Conservation (phyloP, 2,888 invertebrate genomes). For the Orthonychiurus folsomi region DNA sequence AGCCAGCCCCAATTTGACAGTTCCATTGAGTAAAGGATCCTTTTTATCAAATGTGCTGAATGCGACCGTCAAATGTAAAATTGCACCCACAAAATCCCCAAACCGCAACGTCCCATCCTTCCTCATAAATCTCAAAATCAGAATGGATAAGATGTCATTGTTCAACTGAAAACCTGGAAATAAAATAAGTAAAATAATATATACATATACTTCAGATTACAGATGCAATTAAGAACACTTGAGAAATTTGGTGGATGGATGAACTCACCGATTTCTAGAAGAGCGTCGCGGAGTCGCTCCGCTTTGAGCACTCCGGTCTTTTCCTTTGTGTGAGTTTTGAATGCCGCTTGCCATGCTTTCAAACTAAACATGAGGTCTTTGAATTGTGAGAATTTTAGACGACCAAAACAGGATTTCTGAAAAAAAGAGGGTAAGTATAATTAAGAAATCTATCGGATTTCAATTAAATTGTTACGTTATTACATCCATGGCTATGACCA, state of each 20-base stretch:
- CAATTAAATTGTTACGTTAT: constrained; percentile 44
- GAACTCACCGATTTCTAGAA: constrained; percentile 75
- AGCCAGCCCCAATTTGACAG: constrained; percentile 67
- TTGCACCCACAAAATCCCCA: constrained; percentile 83
- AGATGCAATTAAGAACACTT: not conserved
- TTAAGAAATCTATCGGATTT: constrained; percentile 12
- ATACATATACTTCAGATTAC: constrained; percentile 1
- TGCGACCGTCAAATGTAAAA: constrained; percentile 76
- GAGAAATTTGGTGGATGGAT: constrained; percentile 9
- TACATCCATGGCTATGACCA: constrained; percentile 80
- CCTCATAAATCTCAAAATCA: constrained; percentile 78
- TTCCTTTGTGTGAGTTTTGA: constrained; percentile 80
- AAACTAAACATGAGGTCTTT: constrained; percentile 85
- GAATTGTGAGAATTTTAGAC: constrained; percentile 74
- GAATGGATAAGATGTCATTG: constrained; percentile 69
- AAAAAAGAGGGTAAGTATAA: constrained; percentile 26
- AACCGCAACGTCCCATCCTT: constrained; percentile 85
- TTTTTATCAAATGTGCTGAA: constrained; percentile 76
- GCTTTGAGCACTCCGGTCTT: constrained; percentile 82
- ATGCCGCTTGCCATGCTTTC: constrained; percentile 82
- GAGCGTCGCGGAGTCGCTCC: constrained; percentile 71
- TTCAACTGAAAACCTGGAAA: constrained; percentile 66
- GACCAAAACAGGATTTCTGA: constrained; percentile 65
- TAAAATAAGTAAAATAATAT: constrained; percentile 14
- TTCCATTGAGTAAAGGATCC: constrained; percentile 70